Evolutionary conservation across 92 coral and sea anemone genomes (phyloP), one percentile per base, ranked within the genome.

Genomic region (Desmophyllum pertusum): DNA sequence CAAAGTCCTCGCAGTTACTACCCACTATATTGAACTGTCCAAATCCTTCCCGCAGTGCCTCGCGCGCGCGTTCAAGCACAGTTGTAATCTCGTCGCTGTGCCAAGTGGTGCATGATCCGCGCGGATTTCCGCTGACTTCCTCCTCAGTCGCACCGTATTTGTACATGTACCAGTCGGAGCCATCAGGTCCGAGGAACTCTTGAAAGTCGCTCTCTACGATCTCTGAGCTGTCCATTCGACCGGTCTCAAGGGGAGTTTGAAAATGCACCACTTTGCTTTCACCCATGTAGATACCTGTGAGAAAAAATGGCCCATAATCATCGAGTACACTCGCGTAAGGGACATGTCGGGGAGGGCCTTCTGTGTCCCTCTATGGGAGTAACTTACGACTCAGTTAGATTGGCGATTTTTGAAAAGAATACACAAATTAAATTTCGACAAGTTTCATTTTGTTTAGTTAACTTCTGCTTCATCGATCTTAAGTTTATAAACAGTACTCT

Each of bases 1-100:
- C 99, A 45, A 96, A 96, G 78, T 96, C 99, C 61, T 96, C 99
- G 83, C 98, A 96, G 89, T 93, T 96, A 85, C 91, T 92, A 5
- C 99, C 99, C 72, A 96, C 93, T 46, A 96, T 83, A 76, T 96
- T 95, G 87, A 85, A 96, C 83, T 92, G 92, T 27, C 99, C 95
- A 82, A 96, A 96, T 13, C 99, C 99, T 19, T 94, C 94, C 77
- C 75, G 84, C 30, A 94, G 53, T 45, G 94, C 84, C 80, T 86
- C 83, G 68, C 85, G 82, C 10, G 95, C 95, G 48, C 98, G 92
- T 68, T 85, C 66, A 31, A 92, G 82, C 23, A 96, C 99, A 27
- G 84, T 69, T 31, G 85, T 81, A 4, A 77, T 69, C 36, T 80
- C 92, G 27, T 94, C 99, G 65, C 96, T 87, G 13, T 78, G 90